Evolutionary conservation across 2,113 vertebrate species (phyloP).

Genomic region (Lophochroa leadbeateri): DNA sequence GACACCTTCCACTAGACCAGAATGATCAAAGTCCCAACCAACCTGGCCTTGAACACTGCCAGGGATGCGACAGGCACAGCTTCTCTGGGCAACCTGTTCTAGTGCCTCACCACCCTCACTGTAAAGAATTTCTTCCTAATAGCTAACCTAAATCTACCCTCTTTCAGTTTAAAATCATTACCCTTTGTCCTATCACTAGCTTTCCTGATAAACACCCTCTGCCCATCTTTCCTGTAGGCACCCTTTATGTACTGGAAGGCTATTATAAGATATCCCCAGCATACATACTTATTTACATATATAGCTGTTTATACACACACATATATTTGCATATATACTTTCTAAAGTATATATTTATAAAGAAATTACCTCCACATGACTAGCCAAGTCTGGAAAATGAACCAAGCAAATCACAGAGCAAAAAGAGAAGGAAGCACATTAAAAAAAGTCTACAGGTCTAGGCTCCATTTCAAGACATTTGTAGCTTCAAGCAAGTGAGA

Average conservation of each 20-base stretch:
- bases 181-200: not conserved
- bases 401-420: not conserved
- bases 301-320: not conserved
- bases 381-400: not conserved
- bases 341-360: not conserved
- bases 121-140: not conserved
- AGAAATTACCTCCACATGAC: not conserved
- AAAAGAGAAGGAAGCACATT: not conserved
- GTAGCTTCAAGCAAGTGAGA: not conserved
- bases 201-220: not conserved
- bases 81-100: not conserved
- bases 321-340: not conserved
- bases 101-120: not conserved
- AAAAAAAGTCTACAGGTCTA: not conserved
- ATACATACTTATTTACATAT: not conserved
- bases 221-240: not conserved
- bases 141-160: not conserved
- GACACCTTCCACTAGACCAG: not conserved
- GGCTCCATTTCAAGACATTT: not conserved
- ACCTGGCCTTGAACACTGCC: not conserved
- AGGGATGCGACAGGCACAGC: fast-evolving
- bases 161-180: not conserved
- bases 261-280: too few species aligned
- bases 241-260: not conserved
- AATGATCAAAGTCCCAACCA: not conserved